Conservation (phyloP, 2,113 vertebrate species). For the Neogobius melanostomus region DNA sequence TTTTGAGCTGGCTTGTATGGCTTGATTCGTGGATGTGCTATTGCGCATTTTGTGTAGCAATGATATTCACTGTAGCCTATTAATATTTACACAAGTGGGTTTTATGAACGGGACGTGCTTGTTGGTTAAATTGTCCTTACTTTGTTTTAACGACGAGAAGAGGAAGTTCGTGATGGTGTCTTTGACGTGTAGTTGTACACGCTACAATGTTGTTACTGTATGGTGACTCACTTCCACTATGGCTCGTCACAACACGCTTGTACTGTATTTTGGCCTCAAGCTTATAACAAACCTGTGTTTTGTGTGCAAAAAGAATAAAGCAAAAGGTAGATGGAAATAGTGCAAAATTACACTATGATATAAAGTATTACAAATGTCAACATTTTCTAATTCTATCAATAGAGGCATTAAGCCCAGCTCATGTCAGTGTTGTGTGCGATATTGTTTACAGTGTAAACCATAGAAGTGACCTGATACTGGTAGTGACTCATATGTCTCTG, state of each 20-base stretch:
- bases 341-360: background rate
- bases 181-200: background rate
- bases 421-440: background rate
- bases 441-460: background rate
- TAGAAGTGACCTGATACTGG: conserved; percentile 30
- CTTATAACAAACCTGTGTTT: background rate
- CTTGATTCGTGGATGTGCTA: background rate
- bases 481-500: conserved; percentile 38
- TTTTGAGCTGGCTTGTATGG: background rate
- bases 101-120: too few relatives aligned
- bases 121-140: background rate
- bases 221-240: background rate
- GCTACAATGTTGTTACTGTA: background rate
- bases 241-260: background rate
- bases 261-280: background rate
- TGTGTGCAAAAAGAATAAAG: background rate
- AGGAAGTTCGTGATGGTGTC: background rate
- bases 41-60: too few relatives aligned
- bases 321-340: too few relatives aligned
- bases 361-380: background rate
- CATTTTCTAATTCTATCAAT: background rate
- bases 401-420: background rate
- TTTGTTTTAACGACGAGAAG: background rate
- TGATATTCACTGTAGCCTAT: too few relatives aligned
- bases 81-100: too few relatives aligned